phyloP scores from a whole-genome alignment of 2,113 vertebrate genomes.

The Probosciger aterrimus region DNA sequence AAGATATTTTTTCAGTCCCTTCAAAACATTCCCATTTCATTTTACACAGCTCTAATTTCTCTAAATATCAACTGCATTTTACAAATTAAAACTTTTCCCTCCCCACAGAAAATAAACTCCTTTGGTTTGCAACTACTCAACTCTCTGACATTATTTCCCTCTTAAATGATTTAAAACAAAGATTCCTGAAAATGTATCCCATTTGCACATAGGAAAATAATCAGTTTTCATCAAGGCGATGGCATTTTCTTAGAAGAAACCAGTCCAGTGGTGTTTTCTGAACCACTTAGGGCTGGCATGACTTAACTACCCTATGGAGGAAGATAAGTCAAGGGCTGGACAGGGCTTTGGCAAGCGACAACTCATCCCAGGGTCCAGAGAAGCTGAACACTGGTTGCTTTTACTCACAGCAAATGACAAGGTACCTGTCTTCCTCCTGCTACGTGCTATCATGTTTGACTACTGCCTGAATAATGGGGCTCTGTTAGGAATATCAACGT shows the following conservation, averaged over 20 bases:
- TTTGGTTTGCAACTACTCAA: not conserved
- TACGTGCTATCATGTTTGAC: not conserved
- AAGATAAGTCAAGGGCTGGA: not conserved
- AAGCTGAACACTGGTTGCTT: not conserved
- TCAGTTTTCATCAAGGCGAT: not conserved
- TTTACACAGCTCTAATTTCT: constrained; percentile 31
- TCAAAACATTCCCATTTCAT: constrained; percentile 53
- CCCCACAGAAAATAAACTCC: not conserved
- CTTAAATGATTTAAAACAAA: not conserved
- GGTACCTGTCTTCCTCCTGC: not conserved
- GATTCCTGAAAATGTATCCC: not conserved
- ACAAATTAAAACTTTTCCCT: not conserved
- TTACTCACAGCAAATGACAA: not conserved
- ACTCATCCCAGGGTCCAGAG: not conserved
- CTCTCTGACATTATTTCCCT: not conserved
- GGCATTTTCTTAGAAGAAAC: not conserved
- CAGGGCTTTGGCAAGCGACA: not conserved
- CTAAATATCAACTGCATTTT: constrained; percentile 28
- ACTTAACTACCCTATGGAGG: not conserved
- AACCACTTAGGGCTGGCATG: not conserved
- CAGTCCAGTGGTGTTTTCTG: not conserved
- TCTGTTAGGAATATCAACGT: constrained; percentile 17
- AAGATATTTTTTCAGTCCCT: constrained; percentile 18
- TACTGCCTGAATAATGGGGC: not conserved
- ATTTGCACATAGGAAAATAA: not conserved